These are phyloP conservation scores for Collichthys lucidus DNA, from an alignment of 2,113 vertebrate species.

Conservation along the genomic window DNA sequence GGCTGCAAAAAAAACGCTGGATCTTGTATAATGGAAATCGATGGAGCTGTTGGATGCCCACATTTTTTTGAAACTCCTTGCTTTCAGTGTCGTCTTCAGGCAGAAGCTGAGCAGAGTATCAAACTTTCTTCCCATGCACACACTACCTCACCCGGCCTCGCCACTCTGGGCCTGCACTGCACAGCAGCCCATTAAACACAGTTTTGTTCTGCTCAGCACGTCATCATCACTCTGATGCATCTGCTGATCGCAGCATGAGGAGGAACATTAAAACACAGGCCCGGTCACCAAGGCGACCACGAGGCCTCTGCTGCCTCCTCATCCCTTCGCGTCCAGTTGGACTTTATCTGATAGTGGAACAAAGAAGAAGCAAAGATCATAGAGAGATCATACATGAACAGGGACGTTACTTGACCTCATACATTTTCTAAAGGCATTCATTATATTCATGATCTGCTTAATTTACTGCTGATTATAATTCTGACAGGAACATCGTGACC, in stretches of 20 bases:
- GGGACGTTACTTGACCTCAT: not conserved
- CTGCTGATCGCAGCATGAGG: conserved; percentile 66
- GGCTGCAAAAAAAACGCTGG: no score
- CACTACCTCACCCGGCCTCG: not conserved
- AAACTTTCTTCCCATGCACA: not conserved
- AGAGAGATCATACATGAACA: conserved; percentile 14
- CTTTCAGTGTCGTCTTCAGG: no score
- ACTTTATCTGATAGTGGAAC: not conserved
- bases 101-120: no score
- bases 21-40: no score
- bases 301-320: not conserved
- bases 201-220: conserved; percentile 71
- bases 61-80: no score
- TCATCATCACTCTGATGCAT: conserved; percentile 69
- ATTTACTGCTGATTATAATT: conserved; percentile 12
- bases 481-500: not conserved
- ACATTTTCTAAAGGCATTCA: conserved; percentile 12
- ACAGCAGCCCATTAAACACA: conserved; percentile 67
- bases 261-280: conserved; percentile 56
- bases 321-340: not conserved
- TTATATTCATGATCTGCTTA: no score
- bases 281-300: conserved; percentile 26
- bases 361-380: not conserved
- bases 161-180: conserved; percentile 30
- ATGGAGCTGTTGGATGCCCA: no score